Evolutionary conservation across 2,113 vertebrate genomes (phyloP).

Genomic region (Tragelaphus scriptus): DNA sequence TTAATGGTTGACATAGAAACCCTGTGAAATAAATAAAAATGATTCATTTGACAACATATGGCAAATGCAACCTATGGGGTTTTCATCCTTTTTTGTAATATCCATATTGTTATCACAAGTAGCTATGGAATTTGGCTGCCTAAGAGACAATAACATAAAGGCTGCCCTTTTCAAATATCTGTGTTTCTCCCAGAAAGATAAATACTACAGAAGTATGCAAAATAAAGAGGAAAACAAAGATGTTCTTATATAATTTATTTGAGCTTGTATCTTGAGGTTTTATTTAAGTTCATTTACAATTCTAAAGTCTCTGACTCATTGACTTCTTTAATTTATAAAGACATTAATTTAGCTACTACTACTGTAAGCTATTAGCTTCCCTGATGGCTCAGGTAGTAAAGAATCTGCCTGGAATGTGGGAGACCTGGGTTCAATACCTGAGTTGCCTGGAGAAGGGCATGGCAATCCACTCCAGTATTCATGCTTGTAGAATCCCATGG

Average conservation of each 20-base stretch:
- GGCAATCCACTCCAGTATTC: not conserved
- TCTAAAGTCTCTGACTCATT: not conserved
- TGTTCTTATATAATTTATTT: not conserved
- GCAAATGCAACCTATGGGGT: not conserved
- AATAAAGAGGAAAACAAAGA: not conserved
- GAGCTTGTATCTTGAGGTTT: not conserved
- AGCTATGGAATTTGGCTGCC: not conserved
- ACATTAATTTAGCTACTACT: not conserved
- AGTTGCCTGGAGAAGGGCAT: not conserved
- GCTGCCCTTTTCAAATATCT: not conserved
- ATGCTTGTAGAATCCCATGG: not conserved
- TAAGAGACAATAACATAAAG: not conserved
- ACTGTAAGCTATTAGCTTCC: not conserved
- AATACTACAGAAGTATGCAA: not conserved
- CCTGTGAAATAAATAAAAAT: not conserved
- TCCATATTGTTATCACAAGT: not conserved
- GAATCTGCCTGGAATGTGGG: not conserved
- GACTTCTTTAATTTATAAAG: not conserved
- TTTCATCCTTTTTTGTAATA: not conserved
- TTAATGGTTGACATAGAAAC: not conserved
- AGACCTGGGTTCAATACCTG: not conserved
- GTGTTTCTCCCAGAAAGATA: not conserved
- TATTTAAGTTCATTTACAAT: not conserved
- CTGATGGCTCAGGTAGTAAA: not conserved
- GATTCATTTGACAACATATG: not conserved